Conservation (phyloP, 2,888 invertebrate species). For the Tricholauxania praeusta region DNA sequence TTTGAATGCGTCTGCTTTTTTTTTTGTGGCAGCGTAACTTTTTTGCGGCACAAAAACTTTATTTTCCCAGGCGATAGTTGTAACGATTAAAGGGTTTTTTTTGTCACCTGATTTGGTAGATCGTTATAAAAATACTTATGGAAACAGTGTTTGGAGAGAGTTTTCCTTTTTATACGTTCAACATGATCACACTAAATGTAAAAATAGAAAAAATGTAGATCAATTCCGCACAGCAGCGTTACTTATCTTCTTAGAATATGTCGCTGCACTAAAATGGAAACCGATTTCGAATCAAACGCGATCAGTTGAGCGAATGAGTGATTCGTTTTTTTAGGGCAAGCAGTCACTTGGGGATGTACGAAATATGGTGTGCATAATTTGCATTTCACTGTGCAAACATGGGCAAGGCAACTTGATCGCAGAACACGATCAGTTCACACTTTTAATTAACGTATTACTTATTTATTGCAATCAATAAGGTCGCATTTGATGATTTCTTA, state of each 20-base stretch:
- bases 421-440: constrained; percentile 8
- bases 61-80: constrained; percentile 45
- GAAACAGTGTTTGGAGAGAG: too few relatives aligned
- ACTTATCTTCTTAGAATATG: too few relatives aligned
- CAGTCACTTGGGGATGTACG: too few relatives aligned
- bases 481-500: background rate
- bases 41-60: constrained; percentile 26
- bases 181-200: too few relatives aligned
- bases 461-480: background rate
- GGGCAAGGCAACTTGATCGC: constrained; percentile 1
- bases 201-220: too few relatives aligned
- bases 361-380: background rate
- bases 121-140: too few relatives aligned
- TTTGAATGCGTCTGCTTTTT: constrained; percentile 12
- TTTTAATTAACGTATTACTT: constrained; percentile 8
- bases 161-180: too few relatives aligned
- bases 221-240: too few relatives aligned
- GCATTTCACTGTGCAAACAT: background rate
- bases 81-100: constrained; percentile 25
- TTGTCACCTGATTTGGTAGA: background rate
- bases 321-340: too few relatives aligned
- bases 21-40: constrained; percentile 12
- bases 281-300: too few relatives aligned
- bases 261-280: too few relatives aligned
- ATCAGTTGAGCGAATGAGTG: too few relatives aligned